Evolutionary conservation across 2,888 invertebrate genomes (phyloP).

Genomic region (Resseliella maxima): DNA sequence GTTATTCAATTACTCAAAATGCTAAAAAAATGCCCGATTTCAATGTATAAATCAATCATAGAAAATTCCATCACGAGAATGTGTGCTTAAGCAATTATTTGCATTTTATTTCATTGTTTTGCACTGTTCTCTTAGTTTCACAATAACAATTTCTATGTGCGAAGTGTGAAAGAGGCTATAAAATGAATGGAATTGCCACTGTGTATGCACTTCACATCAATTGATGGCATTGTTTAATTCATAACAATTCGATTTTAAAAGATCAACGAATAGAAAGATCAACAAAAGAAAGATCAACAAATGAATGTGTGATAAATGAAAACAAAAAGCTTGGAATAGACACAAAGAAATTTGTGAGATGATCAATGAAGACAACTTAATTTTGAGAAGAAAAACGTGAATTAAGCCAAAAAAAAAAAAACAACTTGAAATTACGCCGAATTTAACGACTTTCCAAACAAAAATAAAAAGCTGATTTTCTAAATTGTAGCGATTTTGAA

Average conservation of each 20-base stretch:
- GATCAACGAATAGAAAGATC: background rate
- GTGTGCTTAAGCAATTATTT: constrained; percentile 9
- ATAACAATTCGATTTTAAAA: background rate
- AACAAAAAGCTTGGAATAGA: too few species aligned
- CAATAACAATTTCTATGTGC: too few species aligned
- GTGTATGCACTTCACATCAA: constrained; percentile 17
- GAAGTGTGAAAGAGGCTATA: background rate
- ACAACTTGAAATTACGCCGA: background rate
- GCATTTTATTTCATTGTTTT: background rate
- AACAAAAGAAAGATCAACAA: background rate
- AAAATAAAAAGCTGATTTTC: background rate
- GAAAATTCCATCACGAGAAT: background rate
- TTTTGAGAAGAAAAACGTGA: too few species aligned
- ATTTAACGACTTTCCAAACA: background rate
- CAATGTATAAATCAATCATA: background rate
- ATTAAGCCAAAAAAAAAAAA: too few species aligned
- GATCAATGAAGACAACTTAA: too few species aligned
- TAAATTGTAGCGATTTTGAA: too few species aligned
- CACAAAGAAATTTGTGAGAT: too few species aligned
- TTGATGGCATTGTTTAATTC: background rate
- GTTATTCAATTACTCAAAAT: background rate
- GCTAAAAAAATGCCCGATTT: background rate
- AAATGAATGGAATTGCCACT: background rate
- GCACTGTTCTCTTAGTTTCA: background rate
- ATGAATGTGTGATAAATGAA: too few species aligned